Evolutionary conservation across 2,113 vertebrate species (phyloP).

Genomic region (Gobiocypris rarus): DNA sequence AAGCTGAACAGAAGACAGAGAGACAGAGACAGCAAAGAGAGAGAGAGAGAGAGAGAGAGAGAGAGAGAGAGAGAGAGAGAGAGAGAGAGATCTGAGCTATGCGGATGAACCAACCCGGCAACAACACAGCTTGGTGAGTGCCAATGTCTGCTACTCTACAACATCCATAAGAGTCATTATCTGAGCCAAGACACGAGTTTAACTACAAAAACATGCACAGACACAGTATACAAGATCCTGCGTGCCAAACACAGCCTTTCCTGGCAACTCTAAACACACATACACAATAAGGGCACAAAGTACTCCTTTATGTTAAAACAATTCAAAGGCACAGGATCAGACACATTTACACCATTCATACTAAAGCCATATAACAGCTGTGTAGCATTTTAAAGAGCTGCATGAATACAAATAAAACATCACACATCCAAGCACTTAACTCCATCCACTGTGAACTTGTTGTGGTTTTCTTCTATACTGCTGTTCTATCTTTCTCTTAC

Average conservation of each 20-base stretch:
- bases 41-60: slow-evolving; percentile 14
- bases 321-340: neutral
- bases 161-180: slow-evolving; percentile 46
- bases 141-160: slow-evolving; percentile 41
- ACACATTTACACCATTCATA: neutral
- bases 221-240: neutral
- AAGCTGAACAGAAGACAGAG: neutral
- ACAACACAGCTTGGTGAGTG: slow-evolving; percentile 37
- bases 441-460: slow-evolving; percentile 16
- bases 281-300: neutral
- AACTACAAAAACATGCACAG: slow-evolving; percentile 47
- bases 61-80: slow-evolving; percentile 18
- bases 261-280: neutral
- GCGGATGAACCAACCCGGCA: slow-evolving; percentile 19
- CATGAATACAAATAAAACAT: neutral
- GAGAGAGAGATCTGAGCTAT: slow-evolving; percentile 7
- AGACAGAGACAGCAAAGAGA: neutral
- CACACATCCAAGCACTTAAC: neutral
- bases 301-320: neutral
- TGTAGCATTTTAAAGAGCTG: neutral
- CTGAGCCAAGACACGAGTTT: slow-evolving; percentile 36
- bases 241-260: slow-evolving; percentile 5
- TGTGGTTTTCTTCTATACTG: slow-evolving; percentile 3
- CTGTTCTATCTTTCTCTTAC: slow-evolving; percentile 28
- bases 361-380: neutral